phyloP scores from a whole-genome alignment of 2,888 invertebrate species.

The Biston stratarius region DNA sequence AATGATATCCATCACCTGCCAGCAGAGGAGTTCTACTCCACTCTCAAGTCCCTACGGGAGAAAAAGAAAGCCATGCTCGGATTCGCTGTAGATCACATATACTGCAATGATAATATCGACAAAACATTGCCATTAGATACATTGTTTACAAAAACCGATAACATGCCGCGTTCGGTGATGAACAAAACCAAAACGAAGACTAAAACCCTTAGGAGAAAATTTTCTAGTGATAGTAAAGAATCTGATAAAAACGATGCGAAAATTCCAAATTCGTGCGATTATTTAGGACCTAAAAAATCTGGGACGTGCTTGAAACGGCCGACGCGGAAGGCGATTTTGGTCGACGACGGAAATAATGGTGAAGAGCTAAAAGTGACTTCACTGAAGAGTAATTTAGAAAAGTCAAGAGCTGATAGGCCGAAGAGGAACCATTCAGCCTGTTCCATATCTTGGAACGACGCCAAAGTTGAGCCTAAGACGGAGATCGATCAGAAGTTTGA shows the following conservation, averaged over 20 bases:
- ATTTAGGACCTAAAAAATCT: slow-evolving; percentile 40
- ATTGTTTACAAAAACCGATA: slow-evolving; percentile 48
- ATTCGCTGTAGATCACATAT: slow-evolving; percentile 67
- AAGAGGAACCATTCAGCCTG: slow-evolving; percentile 79
- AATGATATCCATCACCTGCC: slow-evolving; percentile 91
- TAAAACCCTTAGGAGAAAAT: slow-evolving; percentile 48
- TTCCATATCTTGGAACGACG: slow-evolving; percentile 82
- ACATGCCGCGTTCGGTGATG: slow-evolving; percentile 38
- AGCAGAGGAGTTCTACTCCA: slow-evolving; percentile 91
- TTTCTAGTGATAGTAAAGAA: slow-evolving; percentile 50
- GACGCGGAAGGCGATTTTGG: slow-evolving; percentile 48
- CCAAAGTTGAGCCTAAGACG: slow-evolving; percentile 66
- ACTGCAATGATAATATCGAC: slow-evolving; percentile 54
- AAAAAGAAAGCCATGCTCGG: slow-evolving; percentile 86
- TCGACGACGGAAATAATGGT: slow-evolving; percentile 41
- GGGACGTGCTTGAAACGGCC: slow-evolving; percentile 57
- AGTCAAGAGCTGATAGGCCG: slow-evolving; percentile 61
- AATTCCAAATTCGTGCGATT: slow-evolving; percentile 40
- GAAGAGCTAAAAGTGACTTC: slow-evolving; percentile 56
- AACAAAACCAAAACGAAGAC: slow-evolving; percentile 45
- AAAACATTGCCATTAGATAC: slow-evolving; percentile 50
- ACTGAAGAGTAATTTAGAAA: slow-evolving; percentile 59
- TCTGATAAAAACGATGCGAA: slow-evolving; percentile 46
- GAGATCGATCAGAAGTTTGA: slow-evolving; percentile 76
- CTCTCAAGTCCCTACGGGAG: slow-evolving; percentile 88